phyloP scores from a whole-genome alignment of 2,888 invertebrate genomes.

The Noctua comes region DNA sequence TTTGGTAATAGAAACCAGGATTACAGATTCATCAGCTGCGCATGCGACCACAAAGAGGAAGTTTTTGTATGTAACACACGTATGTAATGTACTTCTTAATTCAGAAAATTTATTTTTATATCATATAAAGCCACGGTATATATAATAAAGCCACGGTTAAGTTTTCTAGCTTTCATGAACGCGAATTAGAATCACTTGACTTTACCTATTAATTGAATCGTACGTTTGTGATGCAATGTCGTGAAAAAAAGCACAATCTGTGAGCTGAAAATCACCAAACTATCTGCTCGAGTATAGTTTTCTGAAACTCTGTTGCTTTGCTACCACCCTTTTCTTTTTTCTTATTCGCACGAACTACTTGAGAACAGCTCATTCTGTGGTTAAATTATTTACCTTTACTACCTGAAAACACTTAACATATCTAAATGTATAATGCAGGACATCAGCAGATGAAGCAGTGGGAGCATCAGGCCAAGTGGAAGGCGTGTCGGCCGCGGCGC shows the following conservation, averaged over 20 bases:
- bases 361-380: neutral
- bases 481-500: slow-evolving; percentile 98
- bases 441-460: slow-evolving; percentile 98
- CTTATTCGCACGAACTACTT: neutral
- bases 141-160: neutral
- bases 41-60: neutral
- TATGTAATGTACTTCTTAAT: neutral
- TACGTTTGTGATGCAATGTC: neutral
- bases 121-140: neutral
- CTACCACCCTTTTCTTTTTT: too few species aligned
- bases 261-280: neutral
- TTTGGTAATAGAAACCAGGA: neutral
- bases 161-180: neutral
- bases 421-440: slow-evolving; percentile 85
- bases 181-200: neutral
- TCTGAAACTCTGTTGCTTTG: neutral
- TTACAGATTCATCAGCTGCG: neutral
- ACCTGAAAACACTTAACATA: neutral
- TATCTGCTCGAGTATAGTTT: neutral
- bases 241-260: slow-evolving; percentile 4
- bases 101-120: neutral
- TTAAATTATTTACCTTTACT: neutral
- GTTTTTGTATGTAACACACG: neutral
- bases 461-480: slow-evolving; percentile 96
- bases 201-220: too few species aligned